Conservation (phyloP, 2,888 invertebrate species). For the Desoria tigrina region DNA sequence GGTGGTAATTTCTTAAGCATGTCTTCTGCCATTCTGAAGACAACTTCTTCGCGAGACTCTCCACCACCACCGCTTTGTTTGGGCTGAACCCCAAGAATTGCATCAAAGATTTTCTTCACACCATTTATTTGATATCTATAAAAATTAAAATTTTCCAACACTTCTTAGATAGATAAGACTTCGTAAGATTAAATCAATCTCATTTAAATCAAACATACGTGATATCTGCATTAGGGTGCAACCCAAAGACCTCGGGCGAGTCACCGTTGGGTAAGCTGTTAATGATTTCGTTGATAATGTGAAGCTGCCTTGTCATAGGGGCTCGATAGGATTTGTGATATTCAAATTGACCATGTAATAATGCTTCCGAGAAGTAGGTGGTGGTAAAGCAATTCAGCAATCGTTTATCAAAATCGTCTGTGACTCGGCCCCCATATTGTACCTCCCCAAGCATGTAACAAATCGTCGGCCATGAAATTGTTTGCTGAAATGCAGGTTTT, state of each 20-base stretch:
- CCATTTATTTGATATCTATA: slow-evolving; percentile 87
- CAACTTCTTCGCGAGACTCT: slow-evolving; percentile 88
- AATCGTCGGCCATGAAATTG: slow-evolving; percentile 81
- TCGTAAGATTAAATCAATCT: too few relatives aligned
- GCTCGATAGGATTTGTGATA: slow-evolving; percentile 92
- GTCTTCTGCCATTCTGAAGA: slow-evolving; percentile 87
- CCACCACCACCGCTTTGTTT: slow-evolving; percentile 89
- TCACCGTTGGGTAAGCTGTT: slow-evolving; percentile 78
- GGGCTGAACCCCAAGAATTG: slow-evolving; percentile 94
- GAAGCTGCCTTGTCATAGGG: slow-evolving; percentile 75
- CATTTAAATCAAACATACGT: slow-evolving; percentile 57
- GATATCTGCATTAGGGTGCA: slow-evolving; percentile 90
- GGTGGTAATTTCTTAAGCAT: slow-evolving; percentile 85
- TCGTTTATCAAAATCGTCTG: slow-evolving; percentile 92
- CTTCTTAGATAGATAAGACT: background rate
- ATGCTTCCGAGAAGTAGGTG: slow-evolving; percentile 77
- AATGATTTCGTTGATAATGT: slow-evolving; percentile 80
- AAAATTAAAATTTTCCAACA: background rate
- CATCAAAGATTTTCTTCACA: slow-evolving; percentile 88
- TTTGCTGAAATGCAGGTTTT: slow-evolving; percentile 75
- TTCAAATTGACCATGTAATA: slow-evolving; percentile 83
- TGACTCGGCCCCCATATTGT: slow-evolving; percentile 93
- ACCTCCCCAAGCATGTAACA: slow-evolving; percentile 94
- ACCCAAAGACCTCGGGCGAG: slow-evolving; percentile 83
- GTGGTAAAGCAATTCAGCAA: slow-evolving; percentile 77